A percentile compares a stretch with the other conserved stretches of the same genome.
Conservation (phyloP, 1,140 invertebrate species). For the Tachypleus tridentatus region DNA sequence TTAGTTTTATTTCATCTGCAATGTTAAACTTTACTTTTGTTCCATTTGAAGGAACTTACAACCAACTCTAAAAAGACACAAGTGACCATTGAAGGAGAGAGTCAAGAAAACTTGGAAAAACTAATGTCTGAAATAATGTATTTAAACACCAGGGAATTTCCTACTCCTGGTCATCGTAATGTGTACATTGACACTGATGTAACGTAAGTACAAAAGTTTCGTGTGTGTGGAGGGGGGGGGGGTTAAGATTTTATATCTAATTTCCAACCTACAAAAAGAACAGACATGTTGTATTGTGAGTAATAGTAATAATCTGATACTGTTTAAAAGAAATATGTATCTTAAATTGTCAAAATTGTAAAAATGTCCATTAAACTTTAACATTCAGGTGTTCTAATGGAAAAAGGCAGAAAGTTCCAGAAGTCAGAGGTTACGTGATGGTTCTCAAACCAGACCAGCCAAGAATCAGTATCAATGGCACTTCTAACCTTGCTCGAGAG, state of each 20-base stretch:
- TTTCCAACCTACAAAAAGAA: no score
- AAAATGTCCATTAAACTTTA: neutral
- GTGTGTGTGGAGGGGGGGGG: no score
- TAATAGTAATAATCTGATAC: no score
- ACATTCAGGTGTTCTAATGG: conserved; percentile 51
- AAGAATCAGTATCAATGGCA: conserved; percentile 68
- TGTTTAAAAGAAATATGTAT: no score
- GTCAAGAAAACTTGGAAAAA: conserved; percentile 75
- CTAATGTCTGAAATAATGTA: conserved; percentile 78
- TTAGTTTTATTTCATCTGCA: no score
- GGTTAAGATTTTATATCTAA: no score
- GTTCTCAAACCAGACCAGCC: conserved; percentile 73
- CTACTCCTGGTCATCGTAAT: conserved; percentile 80
- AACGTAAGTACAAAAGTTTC: conserved; percentile 23
- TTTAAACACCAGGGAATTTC: conserved; percentile 74
- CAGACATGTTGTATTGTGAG: no score
- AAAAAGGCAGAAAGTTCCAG: conserved; percentile 52
- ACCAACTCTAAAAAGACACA: conserved; percentile 61
- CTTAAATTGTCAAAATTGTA: no score
- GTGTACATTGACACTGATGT: conserved; percentile 49
- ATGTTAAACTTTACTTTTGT: neutral
- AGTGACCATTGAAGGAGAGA: conserved; percentile 79
- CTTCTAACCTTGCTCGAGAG: conserved; percentile 64
- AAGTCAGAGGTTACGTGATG: conserved; percentile 70
- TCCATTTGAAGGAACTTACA: conserved; percentile 16